Evolutionary conservation across 2,888 invertebrate genomes (phyloP).

Genomic region (Lamellibrachia columna): DNA sequence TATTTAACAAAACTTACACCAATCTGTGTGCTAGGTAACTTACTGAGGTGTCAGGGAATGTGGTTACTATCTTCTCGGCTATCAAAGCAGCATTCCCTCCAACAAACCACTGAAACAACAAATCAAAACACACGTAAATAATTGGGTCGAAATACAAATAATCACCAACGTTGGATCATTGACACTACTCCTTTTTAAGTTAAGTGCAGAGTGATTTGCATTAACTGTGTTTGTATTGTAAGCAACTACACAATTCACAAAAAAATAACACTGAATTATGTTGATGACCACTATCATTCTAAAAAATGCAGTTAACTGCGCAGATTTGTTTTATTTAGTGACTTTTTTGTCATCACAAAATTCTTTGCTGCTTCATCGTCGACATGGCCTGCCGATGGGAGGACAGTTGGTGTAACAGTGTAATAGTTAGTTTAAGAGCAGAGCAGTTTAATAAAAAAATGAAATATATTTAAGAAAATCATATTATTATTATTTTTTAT

Average conservation of each 20-base stretch:
- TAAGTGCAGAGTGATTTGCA: not conserved
- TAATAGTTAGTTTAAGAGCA: too few species aligned
- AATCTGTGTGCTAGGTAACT: slow-evolving; percentile 22
- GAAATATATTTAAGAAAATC: too few species aligned
- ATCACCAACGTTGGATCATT: not conserved
- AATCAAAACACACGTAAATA: not conserved
- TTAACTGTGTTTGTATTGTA: not conserved
- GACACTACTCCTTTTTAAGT: not conserved
- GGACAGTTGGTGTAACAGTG: too few species aligned
- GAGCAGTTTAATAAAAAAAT: too few species aligned
- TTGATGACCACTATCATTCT: not conserved
- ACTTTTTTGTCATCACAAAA: not conserved
- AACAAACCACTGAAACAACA: slow-evolving; percentile 59
- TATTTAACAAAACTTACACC: not conserved
- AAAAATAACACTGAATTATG: slow-evolving; percentile 34
- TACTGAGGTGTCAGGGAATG: slow-evolving; percentile 64
- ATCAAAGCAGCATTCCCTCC: slow-evolving; percentile 69
- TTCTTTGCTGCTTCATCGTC: too few species aligned
- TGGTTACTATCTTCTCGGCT: slow-evolving; percentile 64
- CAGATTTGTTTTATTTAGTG: not conserved
- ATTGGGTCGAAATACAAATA: not conserved
- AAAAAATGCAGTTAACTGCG: not conserved
- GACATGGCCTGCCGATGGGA: too few species aligned
- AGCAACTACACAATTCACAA: not conserved
- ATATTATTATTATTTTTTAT: too few species aligned